Conservation (phyloP, 1,140 invertebrate genomes). For the Platyscapa corneri region DNA sequence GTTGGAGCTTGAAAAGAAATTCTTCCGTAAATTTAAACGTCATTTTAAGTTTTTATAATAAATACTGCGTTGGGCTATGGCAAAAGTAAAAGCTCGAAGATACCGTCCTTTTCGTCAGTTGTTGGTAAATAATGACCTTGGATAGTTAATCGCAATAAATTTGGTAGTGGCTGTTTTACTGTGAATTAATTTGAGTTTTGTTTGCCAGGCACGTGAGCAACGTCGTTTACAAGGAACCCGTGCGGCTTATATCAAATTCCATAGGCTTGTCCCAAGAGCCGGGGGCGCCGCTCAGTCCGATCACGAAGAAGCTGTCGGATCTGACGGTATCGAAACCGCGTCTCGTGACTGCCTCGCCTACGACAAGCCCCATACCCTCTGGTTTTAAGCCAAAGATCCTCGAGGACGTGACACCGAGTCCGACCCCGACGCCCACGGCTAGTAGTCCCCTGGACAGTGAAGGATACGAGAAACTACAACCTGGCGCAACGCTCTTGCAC, state of each 20-base stretch:
- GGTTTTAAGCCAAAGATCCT: conserved; percentile 67
- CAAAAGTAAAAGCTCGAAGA: too few species aligned
- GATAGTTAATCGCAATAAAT: too few species aligned
- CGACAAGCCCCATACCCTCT: conserved; percentile 63
- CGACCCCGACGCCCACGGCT: conserved; percentile 69
- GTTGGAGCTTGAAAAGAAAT: too few species aligned
- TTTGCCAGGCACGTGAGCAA: not conserved
- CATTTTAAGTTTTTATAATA: too few species aligned
- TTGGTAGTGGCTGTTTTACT: too few species aligned
- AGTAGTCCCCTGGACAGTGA: conserved; percentile 64
- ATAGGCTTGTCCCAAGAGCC: conserved; percentile 42
- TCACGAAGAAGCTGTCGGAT: conserved; percentile 63
- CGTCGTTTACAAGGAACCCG: conserved; percentile 30
- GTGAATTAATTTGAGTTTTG: too few species aligned
- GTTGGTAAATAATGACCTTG: too few species aligned
- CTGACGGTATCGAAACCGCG: conserved; percentile 62
- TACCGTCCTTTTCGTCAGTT: too few species aligned
- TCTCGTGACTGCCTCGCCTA: conserved; percentile 62
- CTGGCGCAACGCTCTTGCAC: conserved; percentile 73
- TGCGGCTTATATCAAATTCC: conserved; percentile 35
- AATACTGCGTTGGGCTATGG: too few species aligned
- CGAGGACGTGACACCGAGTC: conserved; percentile 66
- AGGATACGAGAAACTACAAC: conserved; percentile 67
- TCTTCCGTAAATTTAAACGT: too few species aligned
- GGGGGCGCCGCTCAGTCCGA: conserved; percentile 49